Evolutionary conservation across 2,888 invertebrate genomes (phyloP), one percentile per base, ranked within the genome.

Genomic region (Cephus pulcher): DNA sequence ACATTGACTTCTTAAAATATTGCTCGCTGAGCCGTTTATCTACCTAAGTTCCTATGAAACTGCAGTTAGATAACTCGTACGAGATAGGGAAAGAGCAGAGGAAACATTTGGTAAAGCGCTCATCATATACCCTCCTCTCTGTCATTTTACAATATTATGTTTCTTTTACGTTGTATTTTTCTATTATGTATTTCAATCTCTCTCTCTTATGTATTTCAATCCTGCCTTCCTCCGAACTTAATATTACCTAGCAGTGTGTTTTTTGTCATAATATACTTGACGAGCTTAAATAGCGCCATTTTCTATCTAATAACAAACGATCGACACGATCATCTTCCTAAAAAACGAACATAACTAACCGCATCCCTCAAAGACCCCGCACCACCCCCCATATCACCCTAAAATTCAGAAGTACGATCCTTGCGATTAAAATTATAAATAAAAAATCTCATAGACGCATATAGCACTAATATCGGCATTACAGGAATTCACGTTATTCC

Each of bases 1-100:
- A 71, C 71, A 33, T 34, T 34, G 71, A 71, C 15, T 34, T 71
- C 71, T 71, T 34, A 71, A 71, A 34, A 71, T 34, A 34, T 71
- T 56, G 56, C 56, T 56, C 56, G 56, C 9, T 2, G 56, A 56
- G 56, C 56, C 56, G 56, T 23, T 56, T 23, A 9, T 56, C 23
- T 56, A 15, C 23, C 56, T 23, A 56, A 56, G 23, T 56, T 56
- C 56, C 23, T 9, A 56, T 2, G 56, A 23, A 56, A 56, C 56
- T 56, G 56, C 56, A 56, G 23, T 23, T 56, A 56, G 56, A 56
- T 23, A 23, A 56, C 56, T 56, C 23, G 23, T 23, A 15, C 56
- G 56, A 56, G 56, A 56, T 56, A 56, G 56, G 56, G 56, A 56
- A 56, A 56, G 23, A 23, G 56, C 56, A 9, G 9, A 23, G 56